phyloP scores from a whole-genome alignment of 1,140 invertebrate genomes.

The Tetramorium alpestre region DNA sequence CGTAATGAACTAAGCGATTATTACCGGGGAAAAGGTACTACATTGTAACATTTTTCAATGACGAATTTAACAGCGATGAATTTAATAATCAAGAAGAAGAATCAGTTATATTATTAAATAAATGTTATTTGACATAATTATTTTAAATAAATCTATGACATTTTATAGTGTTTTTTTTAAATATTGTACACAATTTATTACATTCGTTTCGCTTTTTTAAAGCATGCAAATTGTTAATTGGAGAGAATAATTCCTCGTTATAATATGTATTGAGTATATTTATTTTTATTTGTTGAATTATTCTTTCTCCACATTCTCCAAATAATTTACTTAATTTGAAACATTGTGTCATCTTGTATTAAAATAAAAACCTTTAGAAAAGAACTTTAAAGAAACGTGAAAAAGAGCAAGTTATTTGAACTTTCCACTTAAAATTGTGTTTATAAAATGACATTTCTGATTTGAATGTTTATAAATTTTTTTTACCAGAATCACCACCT shows the following conservation, averaged over 20 bases:
- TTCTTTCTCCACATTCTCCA: neutral
- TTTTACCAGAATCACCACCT: neutral
- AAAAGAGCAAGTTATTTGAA: neutral
- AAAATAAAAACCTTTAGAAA: no score
- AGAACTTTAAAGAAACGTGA: neutral
- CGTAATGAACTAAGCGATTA: slow-evolving; percentile 17
- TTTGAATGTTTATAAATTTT: neutral
- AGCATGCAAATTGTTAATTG: no score
- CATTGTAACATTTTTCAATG: neutral
- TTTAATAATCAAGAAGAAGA: neutral
- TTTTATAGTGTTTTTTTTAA: neutral
- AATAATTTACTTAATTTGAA: neutral
- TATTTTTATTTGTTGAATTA: neutral
- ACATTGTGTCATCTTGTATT: no score
- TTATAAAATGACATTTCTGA: neutral
- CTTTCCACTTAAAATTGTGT: neutral
- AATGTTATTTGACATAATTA: neutral
- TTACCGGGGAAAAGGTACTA: neutral
- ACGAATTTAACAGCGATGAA: neutral
- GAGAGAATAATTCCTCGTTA: neutral
- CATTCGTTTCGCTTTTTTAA: neutral
- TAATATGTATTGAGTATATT: neutral
- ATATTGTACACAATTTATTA: neutral
- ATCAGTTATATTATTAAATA: neutral
- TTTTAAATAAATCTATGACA: neutral